Base-by-base conservation (phyloP, 2,113 vertebrate genomes). In the Panthera tigris region DNA sequence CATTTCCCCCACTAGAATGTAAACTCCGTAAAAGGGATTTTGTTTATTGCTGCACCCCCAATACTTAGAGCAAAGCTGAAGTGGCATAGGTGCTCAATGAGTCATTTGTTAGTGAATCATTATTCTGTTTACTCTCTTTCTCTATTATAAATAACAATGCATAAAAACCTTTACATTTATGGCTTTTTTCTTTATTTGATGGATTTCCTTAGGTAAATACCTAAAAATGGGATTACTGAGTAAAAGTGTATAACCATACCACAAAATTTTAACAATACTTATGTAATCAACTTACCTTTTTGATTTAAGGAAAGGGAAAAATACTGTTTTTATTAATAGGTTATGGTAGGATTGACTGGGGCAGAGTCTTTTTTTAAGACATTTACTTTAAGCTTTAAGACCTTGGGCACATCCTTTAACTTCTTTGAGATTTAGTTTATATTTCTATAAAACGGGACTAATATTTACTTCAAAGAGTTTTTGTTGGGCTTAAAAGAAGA, bases 401-500 rank as follows among this genome's bases (percentile, higher is more conserved):
- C 14, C 11, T 52, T 88, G 73, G 55, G 25, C 25, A 91, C 48
- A 80, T 27, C 4, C 4, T 73, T 89, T 29, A 84, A 55, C 65
- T 80, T 76, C 33, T 91, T 79, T 94, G 66, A 85, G 15, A 41
- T 89, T 39, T 81, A 76, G 52, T 88, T 92, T 76, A 3, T 65
- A 65, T 65, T 89, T 92, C 31, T 71, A 6, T 95, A 80, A 96
- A 95, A 63, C 23, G 41, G 52, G 14, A 57, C 13, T 78, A 84
- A 50, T 68, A 55, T 73, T 91, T 88, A 73, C 33, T 94, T 95
- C 27, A 68, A 89, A 96, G 45, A n/a, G 55, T 71, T 94, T 3
- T 63, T 94, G n/a, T 80, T 80, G 25, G 19, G 85, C 55, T 69
- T 57, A 63, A 83, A 94, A 92, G 65, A 82, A 52, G 74, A 85